A percentile compares a stretch with the other conserved stretches of the same genome.
Conservation (phyloP, 2,888 invertebrate genomes). For the Villa cingulata region DNA sequence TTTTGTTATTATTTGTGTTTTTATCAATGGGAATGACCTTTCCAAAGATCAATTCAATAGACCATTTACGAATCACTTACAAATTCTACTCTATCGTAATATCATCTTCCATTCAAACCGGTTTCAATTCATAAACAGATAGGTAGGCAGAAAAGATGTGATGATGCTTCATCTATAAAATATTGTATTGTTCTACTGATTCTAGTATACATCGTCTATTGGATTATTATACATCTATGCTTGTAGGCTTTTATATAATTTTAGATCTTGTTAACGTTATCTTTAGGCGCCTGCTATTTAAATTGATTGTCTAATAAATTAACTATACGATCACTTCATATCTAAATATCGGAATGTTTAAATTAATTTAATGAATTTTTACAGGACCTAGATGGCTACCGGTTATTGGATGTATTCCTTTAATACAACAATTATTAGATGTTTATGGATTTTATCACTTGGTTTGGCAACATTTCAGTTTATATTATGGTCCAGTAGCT, state of each 20-base stretch:
- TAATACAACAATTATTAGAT: conserved; percentile 28
- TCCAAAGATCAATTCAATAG: not conserved
- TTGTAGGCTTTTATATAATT: too few relatives aligned
- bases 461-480: conserved; percentile 44
- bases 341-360: too few relatives aligned
- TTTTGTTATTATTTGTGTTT: not conserved
- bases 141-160: too few relatives aligned
- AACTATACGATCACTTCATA: too few relatives aligned
- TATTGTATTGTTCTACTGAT: too few relatives aligned
- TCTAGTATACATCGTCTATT: too few relatives aligned
- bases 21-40: not conserved
- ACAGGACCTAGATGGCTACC: conserved; percentile 45
- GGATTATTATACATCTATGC: too few relatives aligned
- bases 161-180: too few relatives aligned
- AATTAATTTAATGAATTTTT: too few relatives aligned
- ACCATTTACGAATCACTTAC: not conserved
- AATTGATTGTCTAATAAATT: not conserved
- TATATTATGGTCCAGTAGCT: conserved; percentile 48
- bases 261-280: too few relatives aligned
- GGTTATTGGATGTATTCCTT: conserved; percentile 39
- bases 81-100: not conserved
- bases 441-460: conserved; percentile 40
- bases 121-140: too few relatives aligned
- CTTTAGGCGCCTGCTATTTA: too few relatives aligned
- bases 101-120: not conserved